Conservation (phyloP, 2,888 invertebrate genomes). For the Hipparchia sbordonii region DNA sequence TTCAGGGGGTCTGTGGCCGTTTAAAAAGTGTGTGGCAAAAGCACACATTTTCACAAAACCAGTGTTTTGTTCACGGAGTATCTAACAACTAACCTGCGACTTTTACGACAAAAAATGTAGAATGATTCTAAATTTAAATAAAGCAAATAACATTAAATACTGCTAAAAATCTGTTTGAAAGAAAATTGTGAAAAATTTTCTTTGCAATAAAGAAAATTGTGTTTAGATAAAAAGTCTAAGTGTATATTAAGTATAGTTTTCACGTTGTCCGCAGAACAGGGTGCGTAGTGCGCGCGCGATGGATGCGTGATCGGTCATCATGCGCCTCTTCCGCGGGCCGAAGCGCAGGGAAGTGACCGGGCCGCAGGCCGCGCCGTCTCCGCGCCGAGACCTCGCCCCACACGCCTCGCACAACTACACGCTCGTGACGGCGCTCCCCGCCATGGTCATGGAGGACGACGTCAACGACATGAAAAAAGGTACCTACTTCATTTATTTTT, state of each 20-base stretch:
- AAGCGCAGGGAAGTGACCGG: conserved; percentile 85
- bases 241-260: not conserved
- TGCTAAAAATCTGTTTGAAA: too few relatives aligned
- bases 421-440: conserved; percentile 89
- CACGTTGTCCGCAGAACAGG: conserved; percentile 45
- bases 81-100: too few relatives aligned
- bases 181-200: too few relatives aligned
- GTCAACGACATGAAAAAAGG: conserved; percentile 84
- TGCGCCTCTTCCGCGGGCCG: conserved; percentile 86
- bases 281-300: conserved; percentile 68
- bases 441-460: conserved; percentile 89
- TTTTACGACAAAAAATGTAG: too few relatives aligned
- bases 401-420: conserved; percentile 83
- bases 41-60: too few relatives aligned
- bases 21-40: too few relatives aligned
- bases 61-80: too few relatives aligned
- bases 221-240: too few relatives aligned
- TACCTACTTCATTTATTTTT: conserved; percentile 39
- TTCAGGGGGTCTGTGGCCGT: too few relatives aligned
- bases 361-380: conserved; percentile 75
- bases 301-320: conserved; percentile 81
- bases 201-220: too few relatives aligned
- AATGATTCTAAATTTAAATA: too few relatives aligned
- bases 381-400: conserved; percentile 67
- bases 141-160: too few relatives aligned